Evolutionary conservation across 2,113 vertebrate genomes (phyloP), one percentile per base, ranked within the genome.

Genomic region (Chionis minor): DNA sequence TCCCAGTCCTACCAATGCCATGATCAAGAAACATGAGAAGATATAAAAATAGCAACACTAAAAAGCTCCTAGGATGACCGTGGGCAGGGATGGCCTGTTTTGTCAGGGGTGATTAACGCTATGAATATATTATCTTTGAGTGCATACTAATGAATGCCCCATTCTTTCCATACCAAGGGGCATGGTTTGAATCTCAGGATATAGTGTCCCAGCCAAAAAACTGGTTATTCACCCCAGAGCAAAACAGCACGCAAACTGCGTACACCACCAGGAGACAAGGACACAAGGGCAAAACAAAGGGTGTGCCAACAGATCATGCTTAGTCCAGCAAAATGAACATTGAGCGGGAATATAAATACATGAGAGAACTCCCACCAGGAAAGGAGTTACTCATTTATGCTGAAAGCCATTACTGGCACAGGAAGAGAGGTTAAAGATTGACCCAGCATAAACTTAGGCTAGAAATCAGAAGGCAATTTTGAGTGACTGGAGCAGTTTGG

Each of bases 361-460:
- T 4, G 84, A 79, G 61, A 91, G 72, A 78, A 55, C 67, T 89
- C 86, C 93, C 40, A 51, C 51, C 5, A 17, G 86, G 94, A 92
- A 55, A 38, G 42, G 38, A 94, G 95, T 96, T 94, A 96, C 15
- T 96, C 77, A 95, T 96, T 95, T 42, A 89, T 87, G n/a, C 81
- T 52, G 26, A 63, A 91, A 79, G 81, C 87, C 69, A 4, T 40
- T 71, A 17, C 0, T 94, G 80, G 83, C 80, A 12, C 63, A 44
- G 80, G 52, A n/a, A 94, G 52, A 84, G 69, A 80, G 66, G 91
- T 96, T 97, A 96, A 96, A 93, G 81, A 97, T 90, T 96, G 93
- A 96, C 87, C 90, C 38, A 14, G 44, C 15, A 52, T 2, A 20
- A 78, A 73, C 44, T 40, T 6, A n/a, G 70, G 38, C 4, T 94